Conservation (phyloP, 2,888 invertebrate species). For the Cecidostiba fungosa region DNA sequence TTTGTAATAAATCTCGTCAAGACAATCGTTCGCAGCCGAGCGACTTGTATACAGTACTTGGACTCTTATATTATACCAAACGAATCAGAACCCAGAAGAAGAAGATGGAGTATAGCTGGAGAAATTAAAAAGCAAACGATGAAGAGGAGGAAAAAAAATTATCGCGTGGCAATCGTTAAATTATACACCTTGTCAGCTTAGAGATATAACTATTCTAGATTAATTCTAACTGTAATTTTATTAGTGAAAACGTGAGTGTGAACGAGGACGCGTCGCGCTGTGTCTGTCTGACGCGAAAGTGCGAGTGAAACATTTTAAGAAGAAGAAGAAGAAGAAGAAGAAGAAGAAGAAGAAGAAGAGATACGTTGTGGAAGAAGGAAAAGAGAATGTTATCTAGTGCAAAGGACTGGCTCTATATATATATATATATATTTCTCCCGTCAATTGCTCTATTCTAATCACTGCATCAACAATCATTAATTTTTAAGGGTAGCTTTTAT, state of each 20-base stretch:
- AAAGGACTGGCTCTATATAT: slow-evolving; percentile 2
- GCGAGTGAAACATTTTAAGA: neutral
- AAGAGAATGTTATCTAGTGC: neutral
- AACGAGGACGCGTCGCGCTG: slow-evolving; percentile 9
- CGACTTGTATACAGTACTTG: slow-evolving; percentile 8
- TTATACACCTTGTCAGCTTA: slow-evolving; percentile 57
- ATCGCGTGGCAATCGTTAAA: slow-evolving; percentile 60
- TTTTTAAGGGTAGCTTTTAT: slow-evolving; percentile 76
- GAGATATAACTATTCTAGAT: slow-evolving; percentile 53
- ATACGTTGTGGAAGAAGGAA: neutral
- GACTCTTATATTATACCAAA: neutral
- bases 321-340: neutral
- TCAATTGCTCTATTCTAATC: slow-evolving; percentile 73
- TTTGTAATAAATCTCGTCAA: slow-evolving; percentile 52
- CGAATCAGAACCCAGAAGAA: slow-evolving; percentile 28
- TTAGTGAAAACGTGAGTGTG: slow-evolving; percentile 1
- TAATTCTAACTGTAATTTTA: slow-evolving; percentile 56
- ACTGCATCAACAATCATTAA: slow-evolving; percentile 75
- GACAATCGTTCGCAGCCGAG: slow-evolving; percentile 53
- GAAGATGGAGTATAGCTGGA: neutral
- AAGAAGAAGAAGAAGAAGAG: neutral
- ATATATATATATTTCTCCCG: slow-evolving; percentile 63
- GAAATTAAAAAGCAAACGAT: neutral
- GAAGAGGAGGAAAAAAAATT: neutral
- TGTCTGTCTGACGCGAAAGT: neutral